Conservation (phyloP, 1,140 invertebrate genomes). For the Caenorhabditis brenneri region DNA sequence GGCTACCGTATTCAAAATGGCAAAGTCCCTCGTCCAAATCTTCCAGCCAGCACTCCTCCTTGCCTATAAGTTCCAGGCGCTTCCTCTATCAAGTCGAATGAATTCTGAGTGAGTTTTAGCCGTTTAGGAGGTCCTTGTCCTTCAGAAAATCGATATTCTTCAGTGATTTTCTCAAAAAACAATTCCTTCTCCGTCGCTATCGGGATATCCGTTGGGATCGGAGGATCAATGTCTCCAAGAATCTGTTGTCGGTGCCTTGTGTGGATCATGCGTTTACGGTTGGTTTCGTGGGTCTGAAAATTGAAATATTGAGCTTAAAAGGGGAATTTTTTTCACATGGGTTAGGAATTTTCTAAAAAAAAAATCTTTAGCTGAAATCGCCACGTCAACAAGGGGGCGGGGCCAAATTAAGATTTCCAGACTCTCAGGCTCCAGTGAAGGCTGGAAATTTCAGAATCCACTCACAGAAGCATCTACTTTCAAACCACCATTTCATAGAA, state of each 20-base stretch:
- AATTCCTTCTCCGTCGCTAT: slow-evolving; percentile 73
- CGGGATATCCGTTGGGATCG: slow-evolving; percentile 73
- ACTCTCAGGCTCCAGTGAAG: too few relatives aligned
- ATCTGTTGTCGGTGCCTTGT: background rate
- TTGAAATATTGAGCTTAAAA: background rate
- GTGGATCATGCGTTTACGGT: background rate
- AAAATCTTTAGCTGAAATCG: too few relatives aligned
- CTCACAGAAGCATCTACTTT: too few relatives aligned
- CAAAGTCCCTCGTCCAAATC: slow-evolving; percentile 69
- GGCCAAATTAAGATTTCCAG: too few relatives aligned
- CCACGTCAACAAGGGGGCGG: too few relatives aligned
- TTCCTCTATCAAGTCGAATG: slow-evolving; percentile 70
- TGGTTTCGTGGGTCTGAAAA: background rate
- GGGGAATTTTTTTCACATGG: too few relatives aligned
- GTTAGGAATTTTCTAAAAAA: slow-evolving; percentile 45
- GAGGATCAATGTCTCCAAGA: slow-evolving; percentile 62
- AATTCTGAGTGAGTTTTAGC: slow-evolving; percentile 51
- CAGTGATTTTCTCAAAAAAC: slow-evolving; percentile 71
- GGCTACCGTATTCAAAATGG: slow-evolving; percentile 64
- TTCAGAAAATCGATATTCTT: slow-evolving; percentile 27
- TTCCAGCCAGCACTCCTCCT: slow-evolving; percentile 71
- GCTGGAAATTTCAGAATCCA: too few relatives aligned
- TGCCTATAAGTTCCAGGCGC: slow-evolving; percentile 73
- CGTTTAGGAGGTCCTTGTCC: background rate
- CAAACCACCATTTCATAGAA: too few relatives aligned